Conservation (phyloP, 2,888 invertebrate species). For the Tipula confusa region DNA sequence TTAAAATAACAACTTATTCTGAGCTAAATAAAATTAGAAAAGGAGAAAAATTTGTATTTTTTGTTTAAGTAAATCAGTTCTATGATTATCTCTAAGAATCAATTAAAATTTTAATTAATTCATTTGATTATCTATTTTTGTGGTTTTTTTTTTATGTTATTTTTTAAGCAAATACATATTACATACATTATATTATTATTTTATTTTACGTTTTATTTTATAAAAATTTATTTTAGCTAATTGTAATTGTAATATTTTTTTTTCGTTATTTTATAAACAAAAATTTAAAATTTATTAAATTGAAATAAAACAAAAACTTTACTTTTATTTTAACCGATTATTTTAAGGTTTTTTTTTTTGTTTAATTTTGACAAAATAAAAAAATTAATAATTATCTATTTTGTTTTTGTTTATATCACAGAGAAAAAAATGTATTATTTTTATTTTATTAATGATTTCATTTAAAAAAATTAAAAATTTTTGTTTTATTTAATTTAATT, state of each 20-base stretch:
- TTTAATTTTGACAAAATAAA: neutral
- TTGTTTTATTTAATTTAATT: neutral
- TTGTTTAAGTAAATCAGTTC: slow-evolving; percentile 13
- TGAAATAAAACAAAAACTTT: neutral
- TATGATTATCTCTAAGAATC: neutral
- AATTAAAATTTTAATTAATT: neutral
- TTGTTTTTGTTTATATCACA: neutral
- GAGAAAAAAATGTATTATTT: neutral
- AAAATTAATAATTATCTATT: neutral
- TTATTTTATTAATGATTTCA: neutral
- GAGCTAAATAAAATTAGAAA: neutral
- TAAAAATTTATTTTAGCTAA: neutral
- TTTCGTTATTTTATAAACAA: neutral
- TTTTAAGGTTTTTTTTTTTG: neutral
- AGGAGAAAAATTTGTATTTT: neutral
- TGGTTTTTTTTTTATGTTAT: slow-evolving; percentile 14
- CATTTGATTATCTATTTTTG: neutral
- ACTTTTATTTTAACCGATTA: neutral
- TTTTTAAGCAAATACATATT: neutral
- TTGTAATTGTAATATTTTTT: too few relatives aligned
- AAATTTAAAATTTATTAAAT: neutral
- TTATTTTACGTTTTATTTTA: neutral
- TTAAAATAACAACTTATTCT: neutral
- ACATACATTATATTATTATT: slow-evolving; percentile 4
- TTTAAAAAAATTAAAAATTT: neutral